Evolutionary conservation across 2,888 invertebrate genomes (phyloP), one percentile per base, ranked within the genome.

Genomic region (Aleiodes testaceus): DNA sequence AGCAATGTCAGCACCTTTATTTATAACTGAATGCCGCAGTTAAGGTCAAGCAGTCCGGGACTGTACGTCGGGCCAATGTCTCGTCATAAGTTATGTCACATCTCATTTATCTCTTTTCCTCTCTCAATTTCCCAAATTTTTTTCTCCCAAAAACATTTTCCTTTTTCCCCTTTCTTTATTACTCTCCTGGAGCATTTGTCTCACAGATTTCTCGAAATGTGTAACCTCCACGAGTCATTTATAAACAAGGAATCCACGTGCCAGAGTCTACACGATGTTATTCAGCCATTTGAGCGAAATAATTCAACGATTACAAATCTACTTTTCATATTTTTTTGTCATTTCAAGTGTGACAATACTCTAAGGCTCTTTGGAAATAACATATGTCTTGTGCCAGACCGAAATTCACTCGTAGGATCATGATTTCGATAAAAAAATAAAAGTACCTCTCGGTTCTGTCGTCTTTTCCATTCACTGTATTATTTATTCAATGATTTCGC

Each of bases 21-120:
- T 76, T 76, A 75, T 75, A 76, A 76, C 72, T 72, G 72, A 75
- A 74, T 71, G 71, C 74, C 71, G 71, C 74, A 74, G 76, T 75
- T 73, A 75, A 76, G 76, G 76, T 76, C 75, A 76, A 74, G 69
- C 70, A 26, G 73, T 61, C 74, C 26, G 26, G 63, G 67, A 66
- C 53, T 66, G 44, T 64, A 14, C 26, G 66, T 63, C 73, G 69
- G 70, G 67, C 18, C 75, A 70, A 70, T 65, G 71, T 72, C 75
- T 72, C 72, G 70, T 53, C 68, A 71, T 18, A 49, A 69, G 71
- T 76, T 75, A 75, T 72, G 73, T 69, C 73, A 74, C 70, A 52
- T 45, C 12, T n/a, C 26, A 14, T 26, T 18, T n/a, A 49, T 73
- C 67, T 53, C 52, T 69, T 55, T 49, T 61, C 50, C 42, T 36